Percentiles rank a stretch among this genome's conserved stretches.
These are phyloP conservation scores for Lasiurus cinereus DNA, from an alignment of 2,113 vertebrate species.

Conservation along the genomic window DNA sequence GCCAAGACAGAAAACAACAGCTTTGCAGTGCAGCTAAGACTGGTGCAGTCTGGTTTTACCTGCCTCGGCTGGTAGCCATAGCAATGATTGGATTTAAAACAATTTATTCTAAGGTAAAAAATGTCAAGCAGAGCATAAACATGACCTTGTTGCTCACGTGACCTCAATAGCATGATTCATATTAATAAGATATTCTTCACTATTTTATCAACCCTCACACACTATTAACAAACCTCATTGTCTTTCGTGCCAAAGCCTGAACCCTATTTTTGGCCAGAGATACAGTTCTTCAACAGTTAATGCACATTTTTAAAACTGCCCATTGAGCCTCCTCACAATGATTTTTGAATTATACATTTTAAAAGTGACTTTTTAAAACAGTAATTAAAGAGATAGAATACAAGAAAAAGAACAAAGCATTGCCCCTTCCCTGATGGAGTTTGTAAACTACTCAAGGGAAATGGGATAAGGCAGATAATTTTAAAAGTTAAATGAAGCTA, in stretches of 20 bases:
- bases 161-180: background rate
- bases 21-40: background rate
- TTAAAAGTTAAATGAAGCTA: background rate
- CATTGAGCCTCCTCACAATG: background rate
- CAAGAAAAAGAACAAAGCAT: conserved; percentile 26
- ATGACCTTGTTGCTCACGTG: background rate
- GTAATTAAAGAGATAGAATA: background rate
- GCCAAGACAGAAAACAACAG: background rate
- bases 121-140: background rate
- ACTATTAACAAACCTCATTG: background rate
- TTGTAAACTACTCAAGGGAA: background rate
- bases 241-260: background rate
- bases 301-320: background rate
- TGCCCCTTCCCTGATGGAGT: background rate
- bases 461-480: background rate
- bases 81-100: background rate
- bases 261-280: background rate
- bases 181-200: background rate
- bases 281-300: background rate
- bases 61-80: background rate
- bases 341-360: background rate
- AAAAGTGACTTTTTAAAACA: conserved; percentile 19
- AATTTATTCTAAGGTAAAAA: background rate
- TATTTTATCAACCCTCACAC: background rate
- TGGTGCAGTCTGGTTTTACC: background rate